Evolutionary conservation across 1,140 invertebrate species (phyloP).

Genomic region (Drosophila setifemur): DNA sequence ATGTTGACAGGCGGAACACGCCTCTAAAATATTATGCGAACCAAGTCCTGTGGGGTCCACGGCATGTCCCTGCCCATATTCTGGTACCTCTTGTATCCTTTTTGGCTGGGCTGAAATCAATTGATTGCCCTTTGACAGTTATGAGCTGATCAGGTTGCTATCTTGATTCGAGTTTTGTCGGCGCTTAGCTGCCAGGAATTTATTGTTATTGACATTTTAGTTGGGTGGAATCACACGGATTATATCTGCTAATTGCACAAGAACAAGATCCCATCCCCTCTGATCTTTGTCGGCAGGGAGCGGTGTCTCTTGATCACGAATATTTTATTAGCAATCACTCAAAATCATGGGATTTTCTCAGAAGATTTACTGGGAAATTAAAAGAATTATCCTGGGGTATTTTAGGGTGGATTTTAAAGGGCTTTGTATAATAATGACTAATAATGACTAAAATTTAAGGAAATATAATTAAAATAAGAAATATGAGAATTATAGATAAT

Average conservation of each 20-base stretch:
- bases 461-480: too few species aligned
- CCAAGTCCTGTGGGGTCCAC: slow-evolving; percentile 64
- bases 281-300: slow-evolving; percentile 30
- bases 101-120: slow-evolving; percentile 36
- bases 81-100: not conserved
- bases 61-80: slow-evolving; percentile 6
- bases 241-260: slow-evolving; percentile 70
- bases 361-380: too few species aligned
- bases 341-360: slow-evolving; percentile 5
- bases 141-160: slow-evolving; percentile 61
- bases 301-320: slow-evolving; percentile 40
- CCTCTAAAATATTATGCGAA: slow-evolving; percentile 77
- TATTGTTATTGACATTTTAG: slow-evolving; percentile 79
- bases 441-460: too few species aligned
- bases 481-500: too few species aligned
- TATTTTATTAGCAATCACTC: slow-evolving; percentile 38
- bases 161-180: slow-evolving; percentile 50
- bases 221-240: slow-evolving; percentile 75
- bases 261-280: not conserved
- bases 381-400: too few species aligned
- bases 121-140: slow-evolving; percentile 72
- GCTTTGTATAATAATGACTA: too few species aligned
- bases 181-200: slow-evolving; percentile 55
- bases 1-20: slow-evolving; percentile 81
- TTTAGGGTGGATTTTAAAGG: not conserved